These are phyloP conservation scores for Drosophila hawaiiensis DNA, from an alignment of 2,888 invertebrate species.

Conservation along the genomic window DNA sequence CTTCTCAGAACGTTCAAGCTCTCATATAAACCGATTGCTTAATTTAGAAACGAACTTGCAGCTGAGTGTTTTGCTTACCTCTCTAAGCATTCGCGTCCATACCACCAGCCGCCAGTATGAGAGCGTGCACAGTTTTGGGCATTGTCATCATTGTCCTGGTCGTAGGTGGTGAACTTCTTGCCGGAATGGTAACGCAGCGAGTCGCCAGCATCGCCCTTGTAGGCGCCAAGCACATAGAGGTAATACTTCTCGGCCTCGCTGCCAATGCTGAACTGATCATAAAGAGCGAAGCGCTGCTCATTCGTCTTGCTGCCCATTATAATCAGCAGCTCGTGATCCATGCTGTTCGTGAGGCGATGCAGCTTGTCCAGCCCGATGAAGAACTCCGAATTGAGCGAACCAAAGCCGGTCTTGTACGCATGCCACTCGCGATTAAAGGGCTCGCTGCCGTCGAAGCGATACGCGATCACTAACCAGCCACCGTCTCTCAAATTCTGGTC, in stretches of 20 bases:
- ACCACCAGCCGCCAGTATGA: slow-evolving; percentile 74
- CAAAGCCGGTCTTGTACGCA: slow-evolving; percentile 65
- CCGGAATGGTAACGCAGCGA: slow-evolving; percentile 62
- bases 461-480: slow-evolving; percentile 68
- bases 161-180: slow-evolving; percentile 70
- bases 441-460: slow-evolving; percentile 63
- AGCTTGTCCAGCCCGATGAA: slow-evolving; percentile 70
- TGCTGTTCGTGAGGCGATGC: slow-evolving; percentile 51
- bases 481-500: slow-evolving; percentile 56
- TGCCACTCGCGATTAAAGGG: slow-evolving; percentile 54
- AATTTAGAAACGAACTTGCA: not conserved
- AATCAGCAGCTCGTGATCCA: slow-evolving; percentile 48
- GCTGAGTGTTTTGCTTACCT: slow-evolving; percentile 33
- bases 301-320: slow-evolving; percentile 42
- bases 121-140: slow-evolving; percentile 63
- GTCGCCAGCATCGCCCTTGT: slow-evolving; percentile 63
- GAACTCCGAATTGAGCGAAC: slow-evolving; percentile 56
- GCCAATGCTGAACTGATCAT: slow-evolving; percentile 61
- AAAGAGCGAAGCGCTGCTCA: slow-evolving; percentile 57
- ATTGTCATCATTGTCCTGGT: slow-evolving; percentile 73
- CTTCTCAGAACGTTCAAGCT: too few species aligned
- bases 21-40: not conserved
- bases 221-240: slow-evolving; percentile 54
- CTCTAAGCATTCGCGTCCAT: slow-evolving; percentile 55
- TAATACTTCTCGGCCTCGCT: slow-evolving; percentile 60